Conservation (phyloP, 2,888 invertebrate genomes). For the Nomada hirtipes region DNA sequence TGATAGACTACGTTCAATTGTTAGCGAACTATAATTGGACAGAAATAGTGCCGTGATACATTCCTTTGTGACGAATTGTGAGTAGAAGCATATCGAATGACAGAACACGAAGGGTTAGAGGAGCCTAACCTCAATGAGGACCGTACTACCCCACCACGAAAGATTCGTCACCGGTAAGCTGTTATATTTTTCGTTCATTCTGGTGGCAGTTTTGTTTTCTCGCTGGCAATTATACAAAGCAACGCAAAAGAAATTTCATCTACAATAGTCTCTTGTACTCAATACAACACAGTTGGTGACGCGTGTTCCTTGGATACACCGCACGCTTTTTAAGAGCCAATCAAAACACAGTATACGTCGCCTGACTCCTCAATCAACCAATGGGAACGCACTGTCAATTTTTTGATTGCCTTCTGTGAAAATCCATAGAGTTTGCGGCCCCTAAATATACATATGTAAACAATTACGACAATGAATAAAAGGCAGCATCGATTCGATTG, state of each 20-base stretch:
- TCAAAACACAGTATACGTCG: conserved; percentile 71
- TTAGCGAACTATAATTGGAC: conserved; percentile 8
- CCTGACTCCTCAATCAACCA: conserved; percentile 78
- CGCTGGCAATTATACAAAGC: not conserved
- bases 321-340: conserved; percentile 72
- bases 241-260: not conserved
- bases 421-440: conserved; percentile 57
- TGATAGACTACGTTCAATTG: conserved; percentile 40
- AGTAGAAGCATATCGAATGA: conserved; percentile 76
- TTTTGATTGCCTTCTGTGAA: conserved; percentile 67
- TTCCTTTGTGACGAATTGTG: conserved; percentile 42
- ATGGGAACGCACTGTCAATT: conserved; percentile 72
- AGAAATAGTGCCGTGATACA: conserved; percentile 12
- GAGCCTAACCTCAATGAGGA: conserved; percentile 81
- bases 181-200: not conserved
- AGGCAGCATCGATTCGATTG: not conserved
- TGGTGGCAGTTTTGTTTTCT: not conserved
- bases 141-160: conserved; percentile 78
- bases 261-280: conserved; percentile 23
- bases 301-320: conserved; percentile 75
- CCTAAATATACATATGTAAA: conserved; percentile 40
- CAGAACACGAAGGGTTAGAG: conserved; percentile 76
- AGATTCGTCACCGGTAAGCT: conserved; percentile 83
- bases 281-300: conserved; percentile 64
- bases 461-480: conserved; percentile 12